phyloP scores from a whole-genome alignment of 2,888 invertebrate species.

The Tetragonisca angustula region DNA sequence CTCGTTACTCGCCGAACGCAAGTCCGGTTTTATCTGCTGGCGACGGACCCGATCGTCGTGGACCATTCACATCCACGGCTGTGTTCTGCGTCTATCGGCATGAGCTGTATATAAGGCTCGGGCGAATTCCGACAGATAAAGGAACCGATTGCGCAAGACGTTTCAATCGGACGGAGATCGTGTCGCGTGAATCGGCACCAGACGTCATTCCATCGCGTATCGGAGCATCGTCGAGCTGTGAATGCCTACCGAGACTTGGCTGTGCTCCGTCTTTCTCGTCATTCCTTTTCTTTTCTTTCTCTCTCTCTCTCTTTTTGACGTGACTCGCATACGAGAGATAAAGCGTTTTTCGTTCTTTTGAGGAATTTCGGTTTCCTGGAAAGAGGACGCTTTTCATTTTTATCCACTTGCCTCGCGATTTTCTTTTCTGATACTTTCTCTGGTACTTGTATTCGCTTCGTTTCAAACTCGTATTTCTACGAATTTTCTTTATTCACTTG shows the following conservation, averaged over 20 bases:
- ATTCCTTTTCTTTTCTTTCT: background rate
- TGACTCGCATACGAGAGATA: background rate
- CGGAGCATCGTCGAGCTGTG: background rate
- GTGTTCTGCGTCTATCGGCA: conserved; percentile 5
- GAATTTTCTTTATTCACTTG: no score
- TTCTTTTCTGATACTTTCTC: no score
- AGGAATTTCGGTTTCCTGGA: no score
- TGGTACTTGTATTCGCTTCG: no score
- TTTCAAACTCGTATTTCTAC: no score
- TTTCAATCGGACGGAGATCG: background rate
- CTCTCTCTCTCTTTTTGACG: fast-evolving
- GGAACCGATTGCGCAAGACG: conserved; percentile 11
- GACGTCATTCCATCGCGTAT: background rate
- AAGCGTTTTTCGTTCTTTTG: no score
- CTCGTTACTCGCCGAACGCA: conserved; percentile 74
- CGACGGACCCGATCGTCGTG: conserved; percentile 27
- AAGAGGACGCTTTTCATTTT: no score
- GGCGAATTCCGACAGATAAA: conserved; percentile 25
- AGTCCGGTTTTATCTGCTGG: conserved; percentile 64
- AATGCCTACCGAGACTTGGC: background rate
- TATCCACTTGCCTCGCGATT: no score
- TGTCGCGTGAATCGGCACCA: background rate
- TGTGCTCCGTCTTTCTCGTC: background rate
- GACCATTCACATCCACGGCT: conserved; percentile 44
- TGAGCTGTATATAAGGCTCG: background rate